phyloP scores from a whole-genome alignment of 2,888 invertebrate genomes.

The Fragum whitleyi region DNA sequence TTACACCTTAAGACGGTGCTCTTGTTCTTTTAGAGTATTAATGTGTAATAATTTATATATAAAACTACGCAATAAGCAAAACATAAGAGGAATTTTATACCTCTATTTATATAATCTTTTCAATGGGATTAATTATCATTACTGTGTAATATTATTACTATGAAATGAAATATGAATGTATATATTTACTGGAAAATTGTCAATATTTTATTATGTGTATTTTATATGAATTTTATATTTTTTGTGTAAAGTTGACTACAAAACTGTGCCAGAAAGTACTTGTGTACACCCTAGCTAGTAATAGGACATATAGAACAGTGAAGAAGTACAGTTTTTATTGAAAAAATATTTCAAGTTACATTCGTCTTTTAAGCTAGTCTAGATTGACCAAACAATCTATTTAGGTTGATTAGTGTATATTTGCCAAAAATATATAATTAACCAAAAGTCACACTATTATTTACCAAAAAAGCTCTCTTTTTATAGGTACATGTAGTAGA shows the following conservation, averaged over 20 bases:
- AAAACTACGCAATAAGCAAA: background rate
- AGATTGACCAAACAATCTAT: too few species aligned
- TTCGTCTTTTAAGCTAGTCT: too few species aligned
- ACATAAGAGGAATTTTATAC: background rate
- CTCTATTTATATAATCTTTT: background rate
- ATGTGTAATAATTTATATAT: background rate
- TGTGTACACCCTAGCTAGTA: too few species aligned
- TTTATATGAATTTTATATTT: slow-evolving; percentile 1
- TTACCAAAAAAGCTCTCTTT: too few species aligned
- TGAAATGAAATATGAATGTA: background rate
- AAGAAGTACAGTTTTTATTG: too few species aligned
- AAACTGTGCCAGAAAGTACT: background rate
- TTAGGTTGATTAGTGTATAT: too few species aligned
- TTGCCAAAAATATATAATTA: too few species aligned
- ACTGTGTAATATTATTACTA: background rate
- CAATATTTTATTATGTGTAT: background rate
- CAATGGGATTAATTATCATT: background rate
- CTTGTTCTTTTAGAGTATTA: background rate
- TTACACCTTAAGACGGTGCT: too few species aligned
- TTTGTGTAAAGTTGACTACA: slow-evolving; percentile 3
- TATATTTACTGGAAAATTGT: background rate
- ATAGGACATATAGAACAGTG: too few species aligned
- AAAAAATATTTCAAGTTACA: too few species aligned
- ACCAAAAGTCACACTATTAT: too few species aligned
- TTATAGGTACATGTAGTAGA: too few species aligned